phyloP scores from a whole-genome alignment of 2,113 vertebrate genomes.

The Herpailurus yagouaroundi region DNA sequence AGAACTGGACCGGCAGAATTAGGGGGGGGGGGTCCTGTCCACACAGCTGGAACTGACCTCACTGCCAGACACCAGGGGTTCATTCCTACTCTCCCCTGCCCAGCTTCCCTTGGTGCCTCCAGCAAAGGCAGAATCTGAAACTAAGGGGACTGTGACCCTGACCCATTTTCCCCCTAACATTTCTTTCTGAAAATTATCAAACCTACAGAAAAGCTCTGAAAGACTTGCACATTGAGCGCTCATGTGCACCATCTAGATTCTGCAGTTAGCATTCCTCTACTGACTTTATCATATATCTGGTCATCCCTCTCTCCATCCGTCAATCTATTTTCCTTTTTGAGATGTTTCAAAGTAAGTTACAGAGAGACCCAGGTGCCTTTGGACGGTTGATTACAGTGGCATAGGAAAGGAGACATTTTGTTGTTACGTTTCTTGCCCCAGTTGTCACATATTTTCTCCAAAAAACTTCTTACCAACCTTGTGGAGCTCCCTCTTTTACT shows the following conservation, averaged over 20 bases:
- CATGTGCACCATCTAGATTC: too few relatives aligned
- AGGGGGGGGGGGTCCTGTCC: neutral
- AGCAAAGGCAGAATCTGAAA: neutral
- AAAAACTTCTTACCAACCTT: neutral
- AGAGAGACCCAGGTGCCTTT: neutral
- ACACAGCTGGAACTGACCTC: neutral
- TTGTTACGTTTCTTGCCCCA: neutral
- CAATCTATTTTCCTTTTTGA: neutral
- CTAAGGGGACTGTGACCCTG: neutral
- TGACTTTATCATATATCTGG: neutral
- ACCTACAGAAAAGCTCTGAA: neutral
- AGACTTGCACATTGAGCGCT: neutral
- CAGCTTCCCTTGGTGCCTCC: neutral
- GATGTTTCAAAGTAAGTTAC: neutral
- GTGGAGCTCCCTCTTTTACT: neutral
- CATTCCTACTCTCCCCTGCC: neutral
- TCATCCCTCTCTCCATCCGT: neutral
- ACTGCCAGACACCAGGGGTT: neutral
- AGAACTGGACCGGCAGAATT: neutral
- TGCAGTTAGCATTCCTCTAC: neutral
- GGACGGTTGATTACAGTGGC: neutral
- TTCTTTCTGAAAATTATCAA: constrained; percentile 45
- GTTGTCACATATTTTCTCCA: neutral
- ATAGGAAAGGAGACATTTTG: neutral
- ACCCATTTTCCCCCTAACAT: neutral